Base-by-base conservation (phyloP, 2,797 vertebrate genomes). In the Mormyrus proboscirostris region DNA sequence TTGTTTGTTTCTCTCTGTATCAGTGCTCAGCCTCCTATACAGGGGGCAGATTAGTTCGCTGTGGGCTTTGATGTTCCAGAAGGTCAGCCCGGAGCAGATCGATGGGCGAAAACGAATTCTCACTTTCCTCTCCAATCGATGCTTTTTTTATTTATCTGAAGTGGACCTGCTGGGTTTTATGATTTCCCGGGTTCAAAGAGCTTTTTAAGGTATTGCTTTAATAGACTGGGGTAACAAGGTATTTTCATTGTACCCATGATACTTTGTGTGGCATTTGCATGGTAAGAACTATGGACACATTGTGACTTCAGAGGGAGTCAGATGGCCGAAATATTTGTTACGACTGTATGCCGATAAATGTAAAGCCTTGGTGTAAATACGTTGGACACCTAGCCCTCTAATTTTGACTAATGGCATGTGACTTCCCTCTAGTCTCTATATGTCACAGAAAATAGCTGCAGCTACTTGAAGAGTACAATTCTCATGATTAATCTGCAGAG, bases 51-150 rank as follows among this genome's bases (percentile, higher is more conserved):
- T 97, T 96, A 96, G 96, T 97, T 97, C 93, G 94, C 94, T 95
- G 95, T 96, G 97, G 96, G 96, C 96, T 98, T 97, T 98, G 97
- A 97, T 97, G 96, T 95, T 97, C 92, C 92, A 94, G 97, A 98
- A 98, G 97, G 97, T 98, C 97, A 98, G 95, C 92, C 91, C 91
- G 12, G 93, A 94, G 95, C 29, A 95, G 96, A 99, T 99, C 96
- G 95, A 98, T 98, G 95, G 93, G 93, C 95, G 94, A 95, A 96
- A 96, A 96, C 95, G 95, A 95, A 95, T 94, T 94, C 94, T 19
- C 95, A 96, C 95, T 97, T 96, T 96, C 95, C 93, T 95, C 93
- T 94, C 94, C 97, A 97, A 97, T 98, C 97, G 97, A 97, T 97
- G 95, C 89, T 94, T 94, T 95, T 94, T 94, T 95, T 96, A 95